phyloP scores from a whole-genome alignment of 2,113 vertebrate genomes.

The Pluvianellus socialis region DNA sequence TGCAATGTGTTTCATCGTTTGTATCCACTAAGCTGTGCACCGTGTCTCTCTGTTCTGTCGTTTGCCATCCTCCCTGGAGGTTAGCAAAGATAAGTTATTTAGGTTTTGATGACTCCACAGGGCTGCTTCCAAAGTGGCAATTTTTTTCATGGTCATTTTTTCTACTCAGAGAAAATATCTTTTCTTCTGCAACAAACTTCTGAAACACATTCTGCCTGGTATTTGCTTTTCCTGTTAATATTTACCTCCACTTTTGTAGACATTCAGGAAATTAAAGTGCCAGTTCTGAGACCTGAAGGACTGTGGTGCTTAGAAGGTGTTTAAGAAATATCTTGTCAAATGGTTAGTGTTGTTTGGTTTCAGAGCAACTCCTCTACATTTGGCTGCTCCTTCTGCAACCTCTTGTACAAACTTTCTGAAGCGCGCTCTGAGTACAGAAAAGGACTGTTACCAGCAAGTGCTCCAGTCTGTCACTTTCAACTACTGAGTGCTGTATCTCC shows the following conservation, averaged over 20 bases:
- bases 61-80: not conserved
- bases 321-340: not conserved
- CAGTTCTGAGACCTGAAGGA: not conserved
- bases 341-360: not conserved
- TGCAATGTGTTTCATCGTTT: not conserved
- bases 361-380: not conserved
- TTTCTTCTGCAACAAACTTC: not conserved
- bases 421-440: not conserved
- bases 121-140: not conserved
- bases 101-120: not conserved
- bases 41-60: not conserved
- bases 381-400: not conserved
- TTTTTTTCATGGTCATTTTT: not conserved
- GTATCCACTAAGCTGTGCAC: not conserved
- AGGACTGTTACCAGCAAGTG: not conserved
- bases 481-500: not conserved
- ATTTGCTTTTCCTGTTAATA: not conserved
- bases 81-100: conserved; percentile 7
- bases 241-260: not conserved
- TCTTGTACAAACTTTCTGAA: not conserved
- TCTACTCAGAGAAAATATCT: not conserved
- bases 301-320: not conserved
- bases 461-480: not conserved
- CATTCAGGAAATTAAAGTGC: not conserved
- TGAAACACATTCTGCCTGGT: not conserved